Conservation (phyloP, 2,113 vertebrate genomes). For the Anas platyrhynchos region DNA sequence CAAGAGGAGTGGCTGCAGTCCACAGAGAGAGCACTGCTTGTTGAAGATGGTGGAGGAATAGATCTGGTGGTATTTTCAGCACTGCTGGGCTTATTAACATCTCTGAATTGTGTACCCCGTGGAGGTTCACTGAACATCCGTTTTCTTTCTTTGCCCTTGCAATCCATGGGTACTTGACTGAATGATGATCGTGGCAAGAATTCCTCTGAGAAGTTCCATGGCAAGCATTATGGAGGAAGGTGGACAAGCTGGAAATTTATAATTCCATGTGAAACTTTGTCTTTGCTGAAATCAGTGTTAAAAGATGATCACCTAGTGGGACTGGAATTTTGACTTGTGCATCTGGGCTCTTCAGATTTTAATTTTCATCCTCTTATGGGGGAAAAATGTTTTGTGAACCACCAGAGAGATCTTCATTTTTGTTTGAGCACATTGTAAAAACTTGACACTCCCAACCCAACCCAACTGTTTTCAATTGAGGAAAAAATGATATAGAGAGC, state of each 20-base stretch:
- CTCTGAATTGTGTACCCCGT: background rate
- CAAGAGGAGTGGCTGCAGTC: background rate
- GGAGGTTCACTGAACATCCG: background rate
- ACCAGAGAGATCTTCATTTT: background rate
- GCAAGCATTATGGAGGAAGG: background rate
- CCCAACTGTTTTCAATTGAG: background rate
- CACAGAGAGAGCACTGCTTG: background rate
- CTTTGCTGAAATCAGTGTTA: background rate
- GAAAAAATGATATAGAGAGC: background rate
- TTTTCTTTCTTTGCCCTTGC: conserved; percentile 4
- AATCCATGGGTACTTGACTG: background rate
- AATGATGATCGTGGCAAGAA: background rate
- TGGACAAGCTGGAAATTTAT: background rate
- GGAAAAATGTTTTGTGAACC: background rate
- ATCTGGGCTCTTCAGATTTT: background rate
- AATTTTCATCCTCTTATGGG: background rate
- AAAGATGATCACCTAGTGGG: background rate
- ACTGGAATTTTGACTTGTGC: accelerated
- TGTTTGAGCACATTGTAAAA: background rate
- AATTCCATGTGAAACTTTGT: background rate
- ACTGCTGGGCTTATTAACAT: background rate
- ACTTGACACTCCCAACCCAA: background rate
- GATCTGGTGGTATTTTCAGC: background rate
- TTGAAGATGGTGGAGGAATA: background rate
- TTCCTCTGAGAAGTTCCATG: background rate